These are phyloP conservation scores for Drosophila nigritarsus DNA, from an alignment of 2,888 invertebrate species.

Conservation along the genomic window DNA sequence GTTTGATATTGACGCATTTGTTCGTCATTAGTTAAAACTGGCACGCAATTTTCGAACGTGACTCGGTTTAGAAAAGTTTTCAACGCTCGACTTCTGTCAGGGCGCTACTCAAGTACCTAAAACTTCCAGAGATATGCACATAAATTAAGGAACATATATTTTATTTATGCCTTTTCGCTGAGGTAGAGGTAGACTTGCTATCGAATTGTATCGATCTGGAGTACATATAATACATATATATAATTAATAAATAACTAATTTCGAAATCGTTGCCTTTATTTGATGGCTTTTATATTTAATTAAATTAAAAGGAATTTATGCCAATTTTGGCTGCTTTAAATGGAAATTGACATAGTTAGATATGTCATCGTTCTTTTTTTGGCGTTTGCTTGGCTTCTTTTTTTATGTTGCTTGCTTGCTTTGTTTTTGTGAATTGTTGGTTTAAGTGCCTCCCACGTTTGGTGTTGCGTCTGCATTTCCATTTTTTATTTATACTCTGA, in stretches of 20 bases:
- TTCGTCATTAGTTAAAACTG: conserved; percentile 56
- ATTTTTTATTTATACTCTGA: neutral
- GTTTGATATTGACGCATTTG: conserved; percentile 47
- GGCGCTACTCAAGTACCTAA: conserved; percentile 3
- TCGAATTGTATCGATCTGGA: neutral
- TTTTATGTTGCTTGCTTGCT: conserved; percentile 14
- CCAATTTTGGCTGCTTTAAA: conserved; percentile 59
- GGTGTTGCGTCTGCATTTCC: conserved; percentile 34
- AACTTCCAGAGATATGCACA: neutral
- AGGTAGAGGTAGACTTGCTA: too few relatives aligned
- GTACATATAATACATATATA: neutral
- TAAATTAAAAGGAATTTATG: conserved; percentile 67
- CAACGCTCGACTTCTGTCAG: conserved; percentile 68
- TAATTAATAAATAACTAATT: neutral
- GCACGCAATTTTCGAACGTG: conserved; percentile 67
- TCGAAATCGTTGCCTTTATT: conserved; percentile 4
- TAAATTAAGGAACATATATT: conserved; percentile 18
- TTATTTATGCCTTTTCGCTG: conserved; percentile 15
- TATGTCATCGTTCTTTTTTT: conserved; percentile 35
- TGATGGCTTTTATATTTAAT: conserved; percentile 55
- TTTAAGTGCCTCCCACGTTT: conserved; percentile 64
- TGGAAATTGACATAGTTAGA: conserved; percentile 68
- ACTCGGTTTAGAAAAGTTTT: conserved; percentile 39
- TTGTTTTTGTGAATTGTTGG: conserved; percentile 24
- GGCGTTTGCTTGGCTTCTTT: conserved; percentile 56